phyloP scores from a whole-genome alignment of 2,113 vertebrate species.

The Dendropsophus ebraccatus region DNA sequence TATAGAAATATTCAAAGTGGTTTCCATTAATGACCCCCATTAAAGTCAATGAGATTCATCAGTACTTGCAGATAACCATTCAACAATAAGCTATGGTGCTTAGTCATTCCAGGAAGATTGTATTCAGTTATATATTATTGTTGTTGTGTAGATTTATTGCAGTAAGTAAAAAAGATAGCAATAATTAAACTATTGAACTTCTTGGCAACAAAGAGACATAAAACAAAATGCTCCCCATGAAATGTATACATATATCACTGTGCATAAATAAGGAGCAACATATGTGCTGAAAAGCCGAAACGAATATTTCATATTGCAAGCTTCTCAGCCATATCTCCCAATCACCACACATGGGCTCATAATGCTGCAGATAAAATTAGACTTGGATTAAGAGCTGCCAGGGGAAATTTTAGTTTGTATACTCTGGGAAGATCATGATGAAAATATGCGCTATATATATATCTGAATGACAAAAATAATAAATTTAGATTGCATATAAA shows the following conservation, averaged over 20 bases:
- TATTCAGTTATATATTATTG: too few species aligned
- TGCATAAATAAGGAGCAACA: constrained; percentile 59
- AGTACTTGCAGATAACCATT: too few species aligned
- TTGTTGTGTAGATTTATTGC: too few species aligned
- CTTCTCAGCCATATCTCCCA: constrained; percentile 70
- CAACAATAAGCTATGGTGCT: too few species aligned
- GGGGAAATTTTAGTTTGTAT: constrained; percentile 66
- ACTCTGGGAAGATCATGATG: constrained; percentile 59
- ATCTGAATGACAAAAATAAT: not conserved
- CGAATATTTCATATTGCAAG: constrained; percentile 66
- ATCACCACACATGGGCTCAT: constrained; percentile 70
- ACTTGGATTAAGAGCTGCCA: constrained; percentile 66
- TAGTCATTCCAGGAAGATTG: too few species aligned
- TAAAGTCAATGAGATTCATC: too few species aligned
- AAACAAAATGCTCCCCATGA: not conserved
- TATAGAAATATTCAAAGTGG: too few species aligned
- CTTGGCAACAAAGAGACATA: not conserved
- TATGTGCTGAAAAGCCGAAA: constrained; percentile 65
- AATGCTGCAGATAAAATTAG: constrained; percentile 69
- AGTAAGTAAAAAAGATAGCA: not conserved
- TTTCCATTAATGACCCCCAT: too few species aligned
- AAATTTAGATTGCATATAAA: not conserved
- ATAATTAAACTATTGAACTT: not conserved
- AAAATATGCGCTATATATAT: not conserved
- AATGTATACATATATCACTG: constrained; percentile 4